A percentile compares a stretch with the other conserved stretches of the same genome.
Evolutionary conservation across 2,888 invertebrate genomes (phyloP).

Genomic region (Pseudococcus longispinus): DNA sequence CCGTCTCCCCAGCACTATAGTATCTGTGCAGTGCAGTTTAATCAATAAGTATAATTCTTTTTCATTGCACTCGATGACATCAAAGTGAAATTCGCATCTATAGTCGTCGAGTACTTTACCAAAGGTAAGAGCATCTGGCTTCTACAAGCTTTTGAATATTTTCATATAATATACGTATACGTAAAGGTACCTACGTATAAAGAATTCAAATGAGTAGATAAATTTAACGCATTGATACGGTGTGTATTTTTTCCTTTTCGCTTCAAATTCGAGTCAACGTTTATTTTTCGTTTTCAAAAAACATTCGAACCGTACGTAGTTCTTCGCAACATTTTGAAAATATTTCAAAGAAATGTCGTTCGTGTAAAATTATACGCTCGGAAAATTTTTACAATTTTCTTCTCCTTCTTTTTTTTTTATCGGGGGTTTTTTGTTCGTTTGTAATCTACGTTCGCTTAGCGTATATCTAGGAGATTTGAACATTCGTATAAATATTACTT

Average conservation of each 20-base stretch:
- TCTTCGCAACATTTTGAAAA: constrained; percentile 1
- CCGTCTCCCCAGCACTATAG: background rate
- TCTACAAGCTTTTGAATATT: background rate
- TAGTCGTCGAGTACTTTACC: background rate
- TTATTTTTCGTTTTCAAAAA: constrained; percentile 16
- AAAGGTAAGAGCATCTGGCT: background rate
- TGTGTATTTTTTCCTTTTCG: background rate
- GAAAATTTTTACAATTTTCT: constrained; percentile 17
- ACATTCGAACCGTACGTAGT: background rate
- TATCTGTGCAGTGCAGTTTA: background rate
- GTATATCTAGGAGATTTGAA: background rate
- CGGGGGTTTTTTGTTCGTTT: background rate
- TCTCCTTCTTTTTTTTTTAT: background rate
- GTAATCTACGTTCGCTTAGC: background rate
- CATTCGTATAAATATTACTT: constrained; percentile 15
- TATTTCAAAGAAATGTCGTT: constrained; percentile 26
- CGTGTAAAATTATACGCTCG: constrained; percentile 16
- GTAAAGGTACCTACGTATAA: background rate
- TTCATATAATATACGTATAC: background rate
- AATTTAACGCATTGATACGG: background rate
- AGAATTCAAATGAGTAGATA: constrained; percentile 16
- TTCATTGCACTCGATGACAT: constrained; percentile 13
- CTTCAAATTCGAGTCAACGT: background rate
- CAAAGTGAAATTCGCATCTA: background rate
- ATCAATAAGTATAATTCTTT: constrained; percentile 14